Conservation (phyloP, 2,113 vertebrate genomes). For the Trogon melanurus region DNA sequence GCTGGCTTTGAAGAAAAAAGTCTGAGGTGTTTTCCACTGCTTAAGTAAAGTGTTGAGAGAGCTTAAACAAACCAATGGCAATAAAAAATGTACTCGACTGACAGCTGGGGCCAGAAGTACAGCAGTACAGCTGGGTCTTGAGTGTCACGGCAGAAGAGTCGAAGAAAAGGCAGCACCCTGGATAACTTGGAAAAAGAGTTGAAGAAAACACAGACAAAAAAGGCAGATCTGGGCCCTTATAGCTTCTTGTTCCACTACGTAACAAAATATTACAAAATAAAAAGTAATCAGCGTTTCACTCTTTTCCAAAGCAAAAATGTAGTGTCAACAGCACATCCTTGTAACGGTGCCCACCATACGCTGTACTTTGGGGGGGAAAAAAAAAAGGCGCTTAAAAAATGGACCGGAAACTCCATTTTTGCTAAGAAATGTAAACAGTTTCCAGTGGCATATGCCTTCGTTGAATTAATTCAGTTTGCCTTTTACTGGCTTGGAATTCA, state of each 20-base stretch:
- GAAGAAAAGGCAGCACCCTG: not conserved
- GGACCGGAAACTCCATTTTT: conserved; percentile 65
- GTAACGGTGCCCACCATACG: conserved; percentile 26
- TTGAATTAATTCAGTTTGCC: conserved; percentile 86
- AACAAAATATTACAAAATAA: not conserved
- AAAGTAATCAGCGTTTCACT: not conserved
- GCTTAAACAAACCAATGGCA: not conserved
- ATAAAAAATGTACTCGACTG: not conserved
- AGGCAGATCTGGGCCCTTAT: not conserved
- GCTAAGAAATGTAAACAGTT: conserved; percentile 78
- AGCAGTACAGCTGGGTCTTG: not conserved
- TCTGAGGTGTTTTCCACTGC: not conserved
- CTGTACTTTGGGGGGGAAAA: conserved; percentile 22
- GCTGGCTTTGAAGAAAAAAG: not conserved
- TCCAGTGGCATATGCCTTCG: conserved; percentile 82
- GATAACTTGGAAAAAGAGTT: not conserved
- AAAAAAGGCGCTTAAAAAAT: conserved; percentile 35
- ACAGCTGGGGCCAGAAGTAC: not conserved
- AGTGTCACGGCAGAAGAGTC: not conserved
- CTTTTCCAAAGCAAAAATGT: conserved; percentile 15
- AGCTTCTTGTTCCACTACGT: not conserved
- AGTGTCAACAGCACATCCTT: conserved; percentile 3
- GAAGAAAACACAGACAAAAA: not conserved
- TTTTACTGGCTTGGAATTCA: conserved; percentile 83
- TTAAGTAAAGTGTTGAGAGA: not conserved